Base-by-base conservation (phyloP, 2,888 invertebrate species). In the Apodemia zela region DNA sequence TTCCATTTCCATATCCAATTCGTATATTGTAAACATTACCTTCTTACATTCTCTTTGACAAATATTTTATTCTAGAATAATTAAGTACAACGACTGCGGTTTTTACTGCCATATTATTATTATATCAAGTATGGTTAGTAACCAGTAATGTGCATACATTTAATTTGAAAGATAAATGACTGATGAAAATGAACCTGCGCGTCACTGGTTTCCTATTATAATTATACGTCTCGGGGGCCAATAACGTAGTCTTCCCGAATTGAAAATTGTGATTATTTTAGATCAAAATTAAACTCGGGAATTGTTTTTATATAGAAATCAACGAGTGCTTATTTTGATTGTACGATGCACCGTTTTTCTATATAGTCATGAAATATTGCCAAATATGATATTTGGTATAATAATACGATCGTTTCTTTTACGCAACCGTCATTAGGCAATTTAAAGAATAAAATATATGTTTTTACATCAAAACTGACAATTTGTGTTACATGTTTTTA, bases 211-310 rank as follows among this genome's bases (percentile, higher is more conserved):
- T 42, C 49, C 38, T 51, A 51, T 49, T 59, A 17, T 42, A 51
- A n/a, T 49, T 51, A 61, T 62, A 47, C 63, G 76, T 83, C 80
- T 78, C 80, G 82, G 79, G 84, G 79, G 81, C 84, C 84, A 85
- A 84, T 76, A 67, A 67, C 70, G 70, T 77, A 79, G 85, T 85
- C 81, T 84, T 82, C 81, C 82, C 79, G 71, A 77, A 75, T 76
- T 73, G 73, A 67, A 65, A 49, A 45, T 63, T 70, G 66, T 69
- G 68, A 68, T 68, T 67, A 68, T 51, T 68, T 62, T 66, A 66
- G 60, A 62, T 69, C 64, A 60, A 45, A 38, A 54, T 61, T 57
- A 60, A 63, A 65, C 65, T 64, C 68, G 66, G 67, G 63, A 58
- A 62, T 47, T 47, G 57, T 62, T 51, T 51, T 54, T 60, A 54